phyloP scores from a whole-genome alignment of 1,140 invertebrate species.

The Ips nitidus region DNA sequence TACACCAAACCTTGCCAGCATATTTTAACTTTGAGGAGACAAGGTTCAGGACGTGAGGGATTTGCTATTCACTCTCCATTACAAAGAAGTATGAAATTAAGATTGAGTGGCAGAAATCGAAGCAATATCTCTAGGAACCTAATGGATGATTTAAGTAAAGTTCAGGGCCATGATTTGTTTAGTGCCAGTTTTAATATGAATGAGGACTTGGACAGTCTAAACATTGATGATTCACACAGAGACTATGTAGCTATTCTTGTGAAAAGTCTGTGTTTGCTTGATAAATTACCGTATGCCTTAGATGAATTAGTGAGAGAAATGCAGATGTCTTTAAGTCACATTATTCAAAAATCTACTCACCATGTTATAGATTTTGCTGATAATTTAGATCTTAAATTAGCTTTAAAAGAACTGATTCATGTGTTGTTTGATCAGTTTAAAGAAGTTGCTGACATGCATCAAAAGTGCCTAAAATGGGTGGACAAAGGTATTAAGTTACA shows the following conservation, averaged over 20 bases:
- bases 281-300: slow-evolving; percentile 81
- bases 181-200: slow-evolving; percentile 53
- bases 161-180: slow-evolving; percentile 26
- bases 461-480: slow-evolving; percentile 63
- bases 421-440: slow-evolving; percentile 76
- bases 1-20: slow-evolving; percentile 68
- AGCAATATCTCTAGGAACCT: slow-evolving; percentile 53
- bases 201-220: slow-evolving; percentile 63
- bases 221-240: slow-evolving; percentile 69
- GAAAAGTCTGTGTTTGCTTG: slow-evolving; percentile 82
- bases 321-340: slow-evolving; percentile 74
- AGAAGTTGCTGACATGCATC: slow-evolving; percentile 69
- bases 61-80: slow-evolving; percentile 53
- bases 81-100: slow-evolving; percentile 57
- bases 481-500: slow-evolving; percentile 60
- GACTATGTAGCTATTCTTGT: slow-evolving; percentile 80
- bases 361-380: slow-evolving; percentile 64
- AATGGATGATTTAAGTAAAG: slow-evolving; percentile 48
- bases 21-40: slow-evolving; percentile 59
- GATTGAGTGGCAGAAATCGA: slow-evolving; percentile 57
- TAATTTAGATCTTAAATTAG: slow-evolving; percentile 46
- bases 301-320: slow-evolving; percentile 81
- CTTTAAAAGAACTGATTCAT: slow-evolving; percentile 61
- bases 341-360: slow-evolving; percentile 75
- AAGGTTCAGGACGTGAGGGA: slow-evolving; percentile 61